Percentiles rank a stretch among this genome's conserved stretches.
phyloP scores from a whole-genome alignment of 2,888 invertebrate species.

The Noctua pronuba region DNA sequence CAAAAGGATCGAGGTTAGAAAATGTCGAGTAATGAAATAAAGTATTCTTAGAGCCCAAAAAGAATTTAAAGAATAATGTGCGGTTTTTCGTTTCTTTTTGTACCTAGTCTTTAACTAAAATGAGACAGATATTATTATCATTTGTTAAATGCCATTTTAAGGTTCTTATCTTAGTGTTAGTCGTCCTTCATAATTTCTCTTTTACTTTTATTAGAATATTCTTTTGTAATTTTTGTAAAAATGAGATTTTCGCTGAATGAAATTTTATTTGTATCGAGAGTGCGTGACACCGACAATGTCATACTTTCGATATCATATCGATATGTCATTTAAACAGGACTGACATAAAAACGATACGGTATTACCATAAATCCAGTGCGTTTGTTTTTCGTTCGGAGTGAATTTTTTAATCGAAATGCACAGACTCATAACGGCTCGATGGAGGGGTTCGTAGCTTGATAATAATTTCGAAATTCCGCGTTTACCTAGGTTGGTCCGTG shows the following conservation, averaged over 20 bases:
- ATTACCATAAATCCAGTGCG: slow-evolving; percentile 10
- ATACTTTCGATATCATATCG: slow-evolving; percentile 49
- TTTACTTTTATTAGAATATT: neutral
- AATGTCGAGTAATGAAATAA: slow-evolving; percentile 53
- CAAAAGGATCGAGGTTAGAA: slow-evolving; percentile 47
- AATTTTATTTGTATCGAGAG: slow-evolving; percentile 27
- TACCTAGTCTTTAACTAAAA: neutral
- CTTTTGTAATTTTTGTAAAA: neutral
- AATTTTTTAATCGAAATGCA: neutral
- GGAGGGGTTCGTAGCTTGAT: too few species aligned
- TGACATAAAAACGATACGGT: slow-evolving; percentile 52
- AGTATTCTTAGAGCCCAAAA: slow-evolving; percentile 32
- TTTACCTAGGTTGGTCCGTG: too few species aligned
- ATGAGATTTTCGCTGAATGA: slow-evolving; percentile 9
- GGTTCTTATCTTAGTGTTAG: neutral
- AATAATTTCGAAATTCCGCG: too few species aligned
- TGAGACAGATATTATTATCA: neutral
- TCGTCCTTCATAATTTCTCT: slow-evolving; percentile 2
- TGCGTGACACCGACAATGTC: slow-evolving; percentile 10
- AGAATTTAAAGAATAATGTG: slow-evolving; percentile 42
- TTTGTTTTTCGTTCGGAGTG: slow-evolving; percentile 1
- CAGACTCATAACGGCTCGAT: too few species aligned
- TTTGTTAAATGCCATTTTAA: slow-evolving; percentile 12
- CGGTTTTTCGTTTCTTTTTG: slow-evolving; percentile 19
- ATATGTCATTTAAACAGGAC: slow-evolving; percentile 30